Base-by-base conservation (phyloP, 2,797 vertebrate species). In the Diplodus puntazzo region DNA sequence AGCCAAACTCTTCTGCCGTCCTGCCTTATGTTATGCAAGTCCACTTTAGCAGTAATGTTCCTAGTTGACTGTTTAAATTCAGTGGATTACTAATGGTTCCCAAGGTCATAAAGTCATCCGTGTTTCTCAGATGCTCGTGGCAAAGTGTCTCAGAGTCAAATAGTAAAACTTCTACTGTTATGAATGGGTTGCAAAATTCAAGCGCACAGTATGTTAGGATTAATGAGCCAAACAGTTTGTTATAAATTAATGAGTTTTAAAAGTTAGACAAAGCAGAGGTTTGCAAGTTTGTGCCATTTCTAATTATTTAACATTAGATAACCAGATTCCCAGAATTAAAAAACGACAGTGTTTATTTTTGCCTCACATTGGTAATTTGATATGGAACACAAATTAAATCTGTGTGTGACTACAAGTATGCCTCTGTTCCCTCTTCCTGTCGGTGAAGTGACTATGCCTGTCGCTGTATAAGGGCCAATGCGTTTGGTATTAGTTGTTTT, bases 11-110 rank as follows among this genome's bases (percentile, higher is more conserved):
- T 46, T 81, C 77, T 84, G 79, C 81, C 50, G 68, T 77, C 73
- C 82, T 55, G 87, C 76, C 76, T 79, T 58, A 59, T 79, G 75
- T 90, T 87, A 81, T 77, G 82, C 75, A 91, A 84, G 84, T 77
- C 73, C 81, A 75, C 72, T 81, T 75, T 13, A 70, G 69, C 66
- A 21, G 65, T 16, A 18, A 75, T 73, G 62, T 50, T 80, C n/a
- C 70, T 10, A 14, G 11, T 72, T 27, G 69, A 55, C 81, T 74
- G 61, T 70, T 70, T 42, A 30, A 64, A 82, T 50, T 68, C 23
- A 39, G 34, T 7, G n/a, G 45, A 66, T 76, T 52, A 49, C n/a
- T 50, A 63, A 69, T 48, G 16, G 45, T 63, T 79, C 79, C 25
- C 69, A 57, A 53, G 60, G 82, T 73, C 75, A 42, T n/a, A 2